Evolutionary conservation across 1,140 invertebrate species (phyloP).

Genomic region (Apis laboriosa): DNA sequence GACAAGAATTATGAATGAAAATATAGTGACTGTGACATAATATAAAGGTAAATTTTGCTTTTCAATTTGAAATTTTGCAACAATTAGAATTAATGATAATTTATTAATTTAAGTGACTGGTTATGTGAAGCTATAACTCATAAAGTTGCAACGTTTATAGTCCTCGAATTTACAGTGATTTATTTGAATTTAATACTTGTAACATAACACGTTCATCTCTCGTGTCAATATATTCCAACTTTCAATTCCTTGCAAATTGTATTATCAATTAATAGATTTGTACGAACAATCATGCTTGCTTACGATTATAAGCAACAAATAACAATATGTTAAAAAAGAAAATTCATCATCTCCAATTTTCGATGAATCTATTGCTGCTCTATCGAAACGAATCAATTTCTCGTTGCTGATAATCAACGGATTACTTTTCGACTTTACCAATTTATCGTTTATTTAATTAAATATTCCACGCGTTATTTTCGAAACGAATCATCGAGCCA

Average conservation of each 20-base stretch:
- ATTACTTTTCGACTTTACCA: not conserved
- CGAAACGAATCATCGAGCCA: not conserved
- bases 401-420: not conserved
- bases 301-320: too few relatives aligned
- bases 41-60: not conserved
- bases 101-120: too few relatives aligned
- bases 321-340: too few relatives aligned
- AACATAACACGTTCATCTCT: not conserved
- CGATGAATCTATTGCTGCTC: not conserved
- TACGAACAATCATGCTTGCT: too few relatives aligned
- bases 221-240: not conserved
- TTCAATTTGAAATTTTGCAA: not conserved
- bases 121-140: not conserved
- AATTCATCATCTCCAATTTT: too few relatives aligned
- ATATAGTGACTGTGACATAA: not conserved
- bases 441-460: not conserved
- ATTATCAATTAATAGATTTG: not conserved
- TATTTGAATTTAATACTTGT: not conserved
- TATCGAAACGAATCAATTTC: not conserved
- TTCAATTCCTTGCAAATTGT: not conserved
- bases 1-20: constrained; percentile 1
- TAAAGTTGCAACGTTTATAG: not conserved
- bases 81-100: too few relatives aligned
- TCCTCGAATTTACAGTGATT: not conserved
- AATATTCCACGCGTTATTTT: too few relatives aligned